Evolutionary conservation across 2,113 vertebrate species (phyloP), one percentile per base, ranked within the genome.

Genomic region (Callipepla californica): DNA sequence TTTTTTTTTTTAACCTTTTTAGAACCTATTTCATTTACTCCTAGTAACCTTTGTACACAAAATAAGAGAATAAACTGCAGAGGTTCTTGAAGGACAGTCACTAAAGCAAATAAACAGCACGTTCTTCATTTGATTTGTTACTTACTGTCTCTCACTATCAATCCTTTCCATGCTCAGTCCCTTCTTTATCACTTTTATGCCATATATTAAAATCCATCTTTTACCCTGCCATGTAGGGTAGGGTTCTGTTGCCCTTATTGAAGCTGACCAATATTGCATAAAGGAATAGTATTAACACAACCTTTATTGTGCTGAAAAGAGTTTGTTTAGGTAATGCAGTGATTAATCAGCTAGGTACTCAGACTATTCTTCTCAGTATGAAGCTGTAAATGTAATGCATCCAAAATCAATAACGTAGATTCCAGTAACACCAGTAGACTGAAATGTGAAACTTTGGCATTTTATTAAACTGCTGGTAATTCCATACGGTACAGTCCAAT

Each of bases 401-500:
- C 6, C 7, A 78, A 92, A 93, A 73, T 80, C 82, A 76, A 87
- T 18, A 91, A 53, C 65, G 62, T 57, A 89, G n/a, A 45, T 76
- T 66, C 19, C 66, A 72, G 14, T 30, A 85, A 34, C 82, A 81
- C 53, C 36, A 42, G 36, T 76, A 30, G 79, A 87, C 80, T 91
- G 8, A 75, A 94, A 92, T 70, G 40, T 45, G 50, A 45, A 90
- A 90, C 68, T 66, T 57, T 85, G 94, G 82, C 85, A 78, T 85
- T 89, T 93, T 38, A 80, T 87, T 80, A 91, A 80, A 92, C 70
- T 80, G 47, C 75, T 87, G 36, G n/a, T 79, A 87, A 75, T 44
- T 93, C 91, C 94, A 96, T 92, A 96, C 93, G 78, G 67, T 68
- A 38, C 50, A 80, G 62, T 67, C 82, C 74, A 91, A 30, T 80